A percentile compares a stretch with the other conserved stretches of the same genome.
phyloP scores from a whole-genome alignment of 2,888 invertebrate species.

The Ctena decussata region DNA sequence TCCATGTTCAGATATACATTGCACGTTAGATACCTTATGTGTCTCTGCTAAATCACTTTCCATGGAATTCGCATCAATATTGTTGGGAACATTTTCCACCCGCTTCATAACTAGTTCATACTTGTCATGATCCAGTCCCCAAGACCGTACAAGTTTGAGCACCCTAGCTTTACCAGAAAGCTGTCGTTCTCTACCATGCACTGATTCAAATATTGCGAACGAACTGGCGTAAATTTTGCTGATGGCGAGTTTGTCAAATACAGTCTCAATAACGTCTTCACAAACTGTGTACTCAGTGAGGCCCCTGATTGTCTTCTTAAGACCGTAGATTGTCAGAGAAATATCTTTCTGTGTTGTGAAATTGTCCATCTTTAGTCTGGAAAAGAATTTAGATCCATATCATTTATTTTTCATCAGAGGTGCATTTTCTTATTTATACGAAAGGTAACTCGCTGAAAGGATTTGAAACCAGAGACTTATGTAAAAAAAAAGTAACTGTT shows the following conservation, averaged over 20 bases:
- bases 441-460: too few species aligned
- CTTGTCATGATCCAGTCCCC: conserved; percentile 39
- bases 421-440: too few species aligned
- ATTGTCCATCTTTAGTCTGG: not conserved
- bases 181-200: conserved; percentile 50
- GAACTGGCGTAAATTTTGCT: conserved; percentile 21
- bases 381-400: too few species aligned
- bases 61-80: not conserved
- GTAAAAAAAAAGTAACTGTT: too few species aligned
- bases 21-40: not conserved
- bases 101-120: not conserved
- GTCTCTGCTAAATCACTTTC: not conserved
- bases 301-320: conserved; percentile 40
- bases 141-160: conserved; percentile 52
- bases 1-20: not conserved
- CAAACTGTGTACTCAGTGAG: conserved; percentile 58
- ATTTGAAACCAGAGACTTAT: too few species aligned
- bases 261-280: conserved; percentile 62
- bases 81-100: not conserved
- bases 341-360: not conserved
- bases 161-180: conserved; percentile 54
- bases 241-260: conserved; percentile 29
- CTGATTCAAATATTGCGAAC: conserved; percentile 57
- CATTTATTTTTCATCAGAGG: too few species aligned
- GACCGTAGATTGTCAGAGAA: not conserved